Base-by-base conservation (phyloP, 37 sponge, comb jelly and placozoan species). In the Agelas oroides region DNA sequence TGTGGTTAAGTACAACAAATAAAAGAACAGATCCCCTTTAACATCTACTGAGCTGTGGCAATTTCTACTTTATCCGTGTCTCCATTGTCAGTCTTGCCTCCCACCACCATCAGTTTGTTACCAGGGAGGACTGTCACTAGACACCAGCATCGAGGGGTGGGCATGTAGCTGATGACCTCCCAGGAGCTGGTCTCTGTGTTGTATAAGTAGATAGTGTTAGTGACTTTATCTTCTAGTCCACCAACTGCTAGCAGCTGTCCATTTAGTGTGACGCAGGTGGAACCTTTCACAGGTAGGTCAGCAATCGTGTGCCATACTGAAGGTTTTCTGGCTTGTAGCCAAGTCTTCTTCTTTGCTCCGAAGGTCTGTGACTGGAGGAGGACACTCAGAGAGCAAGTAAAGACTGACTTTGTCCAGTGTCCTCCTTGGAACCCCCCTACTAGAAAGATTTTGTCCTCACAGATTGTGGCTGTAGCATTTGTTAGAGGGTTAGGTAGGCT, bases 91-190 rank as follows among this genome's bases (percentile, higher is more conserved):
- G 63, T 27, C 27, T 27, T 61, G 5, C 27, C 79, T 6, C 79
- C 65, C 28, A 25, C 25, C 27, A 61, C 64, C 37, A 57, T 53
- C 52, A 67, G 19, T 27, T 27, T 33, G 20, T n/a, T 66, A 56
- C 31, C 33, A 25, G 65, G 67, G 11, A 79, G 79, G 23, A 65
- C 41, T 46, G 65, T 54, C n/a, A 31, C 79, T 38, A 79, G 67
- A 20, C 20, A 17, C 15, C 33, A 28, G 39, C 53, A 65, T 20
- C 41, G 64, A 24, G 65, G 65, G 18, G 14, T 63, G 1, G 52
- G 2, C 32, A 65, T 30, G 5, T 65, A 0, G 1, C 79, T 39
- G 0, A 79, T 39, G 0, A 46, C 0, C 23, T 24, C 52, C 79
- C 79, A 79, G 5, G 79, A 46, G 66, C 65, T 65, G 65, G 14